Evolutionary conservation across 1,140 invertebrate genomes (phyloP), one percentile per base, ranked within the genome.

Genomic region (Neuroterus valhalla): DNA sequence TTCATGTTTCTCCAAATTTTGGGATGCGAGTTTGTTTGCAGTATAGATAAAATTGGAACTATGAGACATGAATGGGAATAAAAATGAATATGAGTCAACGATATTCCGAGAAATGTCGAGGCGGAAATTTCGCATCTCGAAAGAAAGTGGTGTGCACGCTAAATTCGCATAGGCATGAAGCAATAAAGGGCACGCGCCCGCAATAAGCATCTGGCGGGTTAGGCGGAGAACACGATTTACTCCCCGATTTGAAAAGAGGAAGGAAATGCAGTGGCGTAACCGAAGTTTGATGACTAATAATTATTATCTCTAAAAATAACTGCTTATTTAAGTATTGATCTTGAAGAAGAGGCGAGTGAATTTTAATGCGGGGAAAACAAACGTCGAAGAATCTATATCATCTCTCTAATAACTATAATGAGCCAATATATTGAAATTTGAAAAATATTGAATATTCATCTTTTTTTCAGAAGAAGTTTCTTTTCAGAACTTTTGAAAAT

Each of bases 141-240:
- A 15, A 23, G 15, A 45, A 48, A 74, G 26, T 55, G 45, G 66
- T 17, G 23, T 50, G 52, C 68, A 69, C n/a, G 55, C 55, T 31
- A 38, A 31, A 62, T 48, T 17, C 46, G 17, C 31, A 38, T 10
- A 38, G n/a, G n/a, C n/a, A n/a, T n/a, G 44, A 45, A 48, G 46
- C 46, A 48, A 48, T 48, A 62, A 62, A 62, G 55, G 55, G 55
- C 55, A 62, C 55, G 55, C 55, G 55, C 31, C 31, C 55, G 12
- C 23, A 62, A 62, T 38, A 31, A 31, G 26, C 55, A 62, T 38
- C 55, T 62, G 55, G 55, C 26, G 26, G 12, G 55, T 38, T 38
- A 38, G 31, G 6, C 14, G 14, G 11, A 3, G 55, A 62, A 62
- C 46, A n/a, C 46, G 46, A 48, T 48, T 8, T 48, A 48, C 46